Evolutionary conservation across 2,113 vertebrate genomes (phyloP).

Genomic region (Xiphophorus hellerii): DNA sequence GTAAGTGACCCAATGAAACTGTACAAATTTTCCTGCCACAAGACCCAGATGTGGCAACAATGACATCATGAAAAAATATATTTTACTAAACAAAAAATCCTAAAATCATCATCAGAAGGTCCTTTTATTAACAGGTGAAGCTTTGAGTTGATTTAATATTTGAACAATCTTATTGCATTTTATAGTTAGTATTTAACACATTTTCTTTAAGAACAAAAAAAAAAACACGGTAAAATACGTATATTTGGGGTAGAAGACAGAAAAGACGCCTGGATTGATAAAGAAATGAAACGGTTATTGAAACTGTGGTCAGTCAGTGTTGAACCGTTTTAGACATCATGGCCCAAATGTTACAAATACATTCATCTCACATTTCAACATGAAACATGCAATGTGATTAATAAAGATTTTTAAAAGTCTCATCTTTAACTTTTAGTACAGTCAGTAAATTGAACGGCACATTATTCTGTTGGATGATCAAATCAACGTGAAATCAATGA

Average conservation of each 20-base stretch:
- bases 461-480: not conserved
- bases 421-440: not conserved
- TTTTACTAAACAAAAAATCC: not conserved
- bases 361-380: not conserved
- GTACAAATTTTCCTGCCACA: slow-evolving; percentile 29
- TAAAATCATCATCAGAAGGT: not conserved
- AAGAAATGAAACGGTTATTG: not conserved
- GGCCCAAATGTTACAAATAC: not conserved
- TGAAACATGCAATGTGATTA: too few relatives aligned
- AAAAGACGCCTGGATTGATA: not conserved
- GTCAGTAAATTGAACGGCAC: too few relatives aligned
- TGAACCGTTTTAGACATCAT: not conserved
- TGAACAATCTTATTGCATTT: not conserved
- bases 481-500: not conserved
- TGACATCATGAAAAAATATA: slow-evolving; percentile 18
- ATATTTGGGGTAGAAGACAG: not conserved
- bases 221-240: not conserved
- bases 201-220: not conserved
- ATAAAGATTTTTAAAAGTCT: not conserved
- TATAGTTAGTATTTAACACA: not conserved
- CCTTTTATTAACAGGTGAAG: not conserved
- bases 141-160: not conserved
- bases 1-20: slow-evolving; percentile 24
- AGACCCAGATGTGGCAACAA: slow-evolving; percentile 12
- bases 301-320: not conserved